Base-by-base conservation (phyloP, 1,140 invertebrate species). In the Sycobia sp. region DNA sequence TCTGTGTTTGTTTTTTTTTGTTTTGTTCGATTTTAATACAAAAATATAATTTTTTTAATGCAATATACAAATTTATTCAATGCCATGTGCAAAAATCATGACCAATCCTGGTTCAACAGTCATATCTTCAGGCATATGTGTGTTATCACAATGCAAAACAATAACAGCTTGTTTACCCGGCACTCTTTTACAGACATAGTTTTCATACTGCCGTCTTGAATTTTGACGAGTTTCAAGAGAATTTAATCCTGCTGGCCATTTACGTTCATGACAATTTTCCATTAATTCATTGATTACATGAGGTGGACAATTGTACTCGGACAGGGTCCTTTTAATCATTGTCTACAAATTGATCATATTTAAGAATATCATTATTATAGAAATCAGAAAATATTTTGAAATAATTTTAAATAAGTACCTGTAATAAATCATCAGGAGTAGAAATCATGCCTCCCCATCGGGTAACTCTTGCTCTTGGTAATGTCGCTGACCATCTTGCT, bases 61-160 rank as follows among this genome's bases (percentile, higher is more conserved):
- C n/a, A n/a, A n/a, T 18, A 11, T 59, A 81, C 13, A 74, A 77
- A 54, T 53, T 84, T 78, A 95, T 83, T 97, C 95, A 59, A 98
- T 95, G 62, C 95, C 96, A 83, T 98, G 95, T 55, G 96, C 96
- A 84, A 98, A 98, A 72, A 98, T 98, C 95, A 98, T 97, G 14
- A 98, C 94, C 67, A 98, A 85, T n/a, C 96, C 96, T 4, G 96
- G 96, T 70, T 97, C 94, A 29, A 96, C 86, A 85, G 97, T 95
- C 88, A 98, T 94, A 70, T 97, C 94, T 68, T 95, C 93, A 66
- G 92, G 90, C 85, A 98, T 95, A 75, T 97, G 95, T 25, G 88
- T 85, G 77, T 98, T 98, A 78, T 98, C 95, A 79, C 94, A 96
- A 62, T 92, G 90, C 69, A 98, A 87, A 25, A 97, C 95, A 68